Evolutionary conservation across 2,797 vertebrate genomes (phyloP).

Genomic region (Syndactyla subalaris): DNA sequence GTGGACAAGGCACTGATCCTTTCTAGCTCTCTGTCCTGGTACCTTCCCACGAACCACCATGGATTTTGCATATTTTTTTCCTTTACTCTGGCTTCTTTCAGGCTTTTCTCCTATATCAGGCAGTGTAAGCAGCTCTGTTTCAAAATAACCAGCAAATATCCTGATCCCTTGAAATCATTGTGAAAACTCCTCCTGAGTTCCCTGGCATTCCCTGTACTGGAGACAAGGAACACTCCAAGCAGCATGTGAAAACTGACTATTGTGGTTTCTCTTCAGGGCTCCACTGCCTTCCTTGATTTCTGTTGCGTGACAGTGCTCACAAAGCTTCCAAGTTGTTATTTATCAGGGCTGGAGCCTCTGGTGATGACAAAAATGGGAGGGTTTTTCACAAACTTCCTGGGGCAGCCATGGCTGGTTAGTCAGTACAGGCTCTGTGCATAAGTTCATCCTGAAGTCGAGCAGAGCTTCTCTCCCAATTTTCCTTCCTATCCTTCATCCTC

Average conservation of each 20-base stretch:
- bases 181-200: neutral
- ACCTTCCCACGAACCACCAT: neutral
- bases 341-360: neutral
- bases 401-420: neutral
- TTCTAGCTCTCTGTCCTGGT: neutral
- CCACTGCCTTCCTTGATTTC: neutral
- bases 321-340: neutral
- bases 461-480: conserved; percentile 29
- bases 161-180: neutral
- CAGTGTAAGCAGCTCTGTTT: neutral
- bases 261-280: neutral
- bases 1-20: neutral
- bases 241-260: neutral
- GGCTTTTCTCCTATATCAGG: neutral
- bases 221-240: neutral
- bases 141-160: neutral
- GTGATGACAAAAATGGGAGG: neutral
- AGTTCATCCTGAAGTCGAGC: neutral
- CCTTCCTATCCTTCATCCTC: neutral
- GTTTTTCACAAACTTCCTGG: neutral
- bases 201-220: neutral
- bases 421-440: neutral
- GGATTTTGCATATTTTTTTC: fast-evolving
- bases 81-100: neutral
- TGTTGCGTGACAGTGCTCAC: neutral